Evolutionary conservation across 2,113 vertebrate species (phyloP), one percentile per base, ranked within the genome.

Genomic region (Sylvicapra grimmia): DNA sequence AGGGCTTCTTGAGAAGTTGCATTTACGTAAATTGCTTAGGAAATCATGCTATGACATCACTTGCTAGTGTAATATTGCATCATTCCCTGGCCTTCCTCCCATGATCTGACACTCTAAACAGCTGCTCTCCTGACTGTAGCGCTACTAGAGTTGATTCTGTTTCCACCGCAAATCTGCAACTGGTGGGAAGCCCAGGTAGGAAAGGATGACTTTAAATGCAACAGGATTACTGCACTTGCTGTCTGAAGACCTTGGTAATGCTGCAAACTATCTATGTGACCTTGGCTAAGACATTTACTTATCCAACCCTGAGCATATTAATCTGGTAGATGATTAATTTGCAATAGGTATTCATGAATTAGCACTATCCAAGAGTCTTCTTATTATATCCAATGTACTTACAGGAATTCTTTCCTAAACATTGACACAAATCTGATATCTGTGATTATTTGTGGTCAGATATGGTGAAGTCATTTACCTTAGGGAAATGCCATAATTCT

Each of bases 41-140:
- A 96, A 96, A 95, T 98, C 96, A 93, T 98, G 92, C 96, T 95
- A 96, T 98, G 97, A 98, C 98, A 97, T 98, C 97, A 98, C 86
- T 98, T 89, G 85, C 97, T 93, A 97, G 97, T 95, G 77, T 96
- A 96, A 94, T 96, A 96, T 97, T 98, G 97, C 97, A 91, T 98
- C 97, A 98, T 95, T 75, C 90, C n/a, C 87, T 98, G 96, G 94
- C 92, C 85, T 96, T 88, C 85, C 93, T 96, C 93, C 97, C 96
- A 36, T 89, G 68, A 89, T 86, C 97, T 86, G 93, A 92, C 15
- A 93, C 93, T 89, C 84, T 86, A 68, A 94, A 86, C 85, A 89
- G 86, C 92, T 89, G 72, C 82, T 89, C 23, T 96, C 59, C 89
- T 85, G 95, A 89, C 63, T 40, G 56, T 89, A 79, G 68, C 49